Conservation (phyloP, 2,113 vertebrate genomes). For the Calidris pugnax region DNA sequence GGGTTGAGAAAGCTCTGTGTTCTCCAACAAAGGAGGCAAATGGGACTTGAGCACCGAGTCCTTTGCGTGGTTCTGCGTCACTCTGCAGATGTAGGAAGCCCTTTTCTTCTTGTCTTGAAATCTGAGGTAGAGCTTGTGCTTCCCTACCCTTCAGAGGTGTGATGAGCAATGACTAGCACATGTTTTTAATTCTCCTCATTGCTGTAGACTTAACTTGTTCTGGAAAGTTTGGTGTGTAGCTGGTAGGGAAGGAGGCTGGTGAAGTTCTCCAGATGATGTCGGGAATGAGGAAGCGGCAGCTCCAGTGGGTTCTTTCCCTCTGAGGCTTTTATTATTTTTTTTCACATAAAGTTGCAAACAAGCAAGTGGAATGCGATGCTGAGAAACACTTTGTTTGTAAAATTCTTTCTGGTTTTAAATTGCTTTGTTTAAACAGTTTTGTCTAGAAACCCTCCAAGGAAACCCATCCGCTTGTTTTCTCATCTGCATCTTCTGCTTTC, state of each 20-base stretch:
- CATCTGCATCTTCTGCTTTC: not conserved
- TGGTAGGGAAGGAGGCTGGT: not conserved
- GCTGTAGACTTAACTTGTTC: not conserved
- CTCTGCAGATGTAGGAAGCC: not conserved
- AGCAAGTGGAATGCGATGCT: not conserved
- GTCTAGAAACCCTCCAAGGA: slow-evolving; percentile 7
- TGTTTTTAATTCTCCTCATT: not conserved
- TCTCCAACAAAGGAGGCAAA: not conserved
- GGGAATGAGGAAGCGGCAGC: not conserved
- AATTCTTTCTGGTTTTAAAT: slow-evolving; percentile 46
- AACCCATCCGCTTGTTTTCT: not conserved
- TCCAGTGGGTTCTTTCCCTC: slow-evolving; percentile 42
- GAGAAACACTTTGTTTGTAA: slow-evolving; percentile 23
- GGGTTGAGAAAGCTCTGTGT: not conserved
- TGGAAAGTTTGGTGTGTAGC: not conserved
- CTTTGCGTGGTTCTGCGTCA: not conserved
- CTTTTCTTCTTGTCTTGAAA: not conserved
- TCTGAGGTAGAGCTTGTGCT: not conserved
- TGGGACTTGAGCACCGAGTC: fast-evolving
- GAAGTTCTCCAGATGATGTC: not conserved
- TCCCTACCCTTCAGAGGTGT: not conserved
- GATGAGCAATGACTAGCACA: not conserved
- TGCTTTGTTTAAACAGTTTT: slow-evolving; percentile 38
- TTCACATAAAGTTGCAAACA: not conserved
- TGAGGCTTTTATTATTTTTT: not conserved